Percentiles rank a stretch among this genome's conserved stretches.
phyloP scores from a whole-genome alignment of 2,113 vertebrate genomes.

The Lepus americanus region DNA sequence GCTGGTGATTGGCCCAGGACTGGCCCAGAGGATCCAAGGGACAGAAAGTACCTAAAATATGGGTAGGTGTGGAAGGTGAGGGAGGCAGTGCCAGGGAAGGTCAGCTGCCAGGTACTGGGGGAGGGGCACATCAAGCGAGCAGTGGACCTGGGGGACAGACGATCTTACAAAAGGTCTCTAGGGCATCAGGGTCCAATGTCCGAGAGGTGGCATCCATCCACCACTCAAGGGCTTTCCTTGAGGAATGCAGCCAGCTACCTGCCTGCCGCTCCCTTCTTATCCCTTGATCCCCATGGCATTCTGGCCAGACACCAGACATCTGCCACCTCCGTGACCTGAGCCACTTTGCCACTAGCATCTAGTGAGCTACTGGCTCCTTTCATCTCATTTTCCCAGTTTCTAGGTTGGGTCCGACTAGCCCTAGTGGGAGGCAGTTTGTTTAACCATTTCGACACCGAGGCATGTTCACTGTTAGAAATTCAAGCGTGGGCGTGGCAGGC shows the following conservation, averaged over 20 bases:
- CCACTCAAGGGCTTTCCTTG: neutral
- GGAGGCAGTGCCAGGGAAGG: no score
- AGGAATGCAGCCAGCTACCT: neutral
- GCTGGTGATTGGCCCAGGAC: neutral
- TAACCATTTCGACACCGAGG: neutral
- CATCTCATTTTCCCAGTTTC: neutral
- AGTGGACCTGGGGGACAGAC: neutral
- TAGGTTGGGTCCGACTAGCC: neutral
- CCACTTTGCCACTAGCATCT: neutral
- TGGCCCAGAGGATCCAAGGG: neutral
- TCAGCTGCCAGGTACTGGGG: neutral
- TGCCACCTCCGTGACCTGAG: neutral
- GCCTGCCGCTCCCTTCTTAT: neutral
- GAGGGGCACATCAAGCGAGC: neutral
- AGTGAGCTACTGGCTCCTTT: neutral
- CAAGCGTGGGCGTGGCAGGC: neutral
- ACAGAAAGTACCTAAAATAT: neutral
- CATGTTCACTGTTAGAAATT: neutral
- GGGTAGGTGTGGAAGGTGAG: neutral
- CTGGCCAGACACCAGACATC: neutral
- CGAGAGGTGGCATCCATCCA: fast-evolving
- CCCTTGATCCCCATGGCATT: neutral
- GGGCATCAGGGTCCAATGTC: neutral
- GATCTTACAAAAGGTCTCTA: neutral
- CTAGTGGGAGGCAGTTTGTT: neutral